Evolutionary conservation across 1,140 invertebrate genomes (phyloP).

Genomic region (Magallana angulata): DNA sequence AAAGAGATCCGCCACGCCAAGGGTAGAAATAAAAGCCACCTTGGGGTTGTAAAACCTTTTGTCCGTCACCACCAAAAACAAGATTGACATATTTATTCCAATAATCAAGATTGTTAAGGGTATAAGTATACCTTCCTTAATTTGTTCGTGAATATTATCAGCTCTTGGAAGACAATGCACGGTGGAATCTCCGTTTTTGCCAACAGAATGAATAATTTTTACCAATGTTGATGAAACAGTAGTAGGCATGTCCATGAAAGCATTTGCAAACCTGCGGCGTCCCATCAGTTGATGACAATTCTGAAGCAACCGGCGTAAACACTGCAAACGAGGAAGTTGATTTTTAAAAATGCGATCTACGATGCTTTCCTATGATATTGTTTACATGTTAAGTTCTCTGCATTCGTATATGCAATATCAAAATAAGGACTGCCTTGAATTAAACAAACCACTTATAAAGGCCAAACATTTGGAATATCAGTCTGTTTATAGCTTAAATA

Average conservation of each 20-base stretch:
- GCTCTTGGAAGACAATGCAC: constrained; percentile 17
- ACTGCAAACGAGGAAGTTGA: no score
- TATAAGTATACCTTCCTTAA: constrained; percentile 63
- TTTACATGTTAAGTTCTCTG: no score
- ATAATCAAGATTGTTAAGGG: constrained; percentile 65
- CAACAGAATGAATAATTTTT: neutral
- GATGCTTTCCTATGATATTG: no score
- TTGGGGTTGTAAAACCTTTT: constrained; percentile 62
- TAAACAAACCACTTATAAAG: no score
- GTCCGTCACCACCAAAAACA: constrained; percentile 55
- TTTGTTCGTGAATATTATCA: constrained; percentile 64
- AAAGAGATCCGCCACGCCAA: constrained; percentile 64
- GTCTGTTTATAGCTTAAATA: no score
- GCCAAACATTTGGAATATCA: no score
- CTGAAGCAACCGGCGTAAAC: no score
- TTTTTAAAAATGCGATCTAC: no score
- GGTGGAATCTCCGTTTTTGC: neutral
- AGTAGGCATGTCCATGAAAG: neutral
- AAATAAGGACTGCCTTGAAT: no score
- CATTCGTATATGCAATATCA: no score
- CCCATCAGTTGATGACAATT: constrained; percentile 1
- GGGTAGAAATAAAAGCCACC: constrained; percentile 61
- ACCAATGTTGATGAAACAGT: neutral
- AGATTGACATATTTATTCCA: constrained; percentile 58
- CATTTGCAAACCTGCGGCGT: neutral